These are phyloP conservation scores for Streblospio benedicti DNA, from an alignment of 1,140 invertebrate genomes.

Conservation along the genomic window DNA sequence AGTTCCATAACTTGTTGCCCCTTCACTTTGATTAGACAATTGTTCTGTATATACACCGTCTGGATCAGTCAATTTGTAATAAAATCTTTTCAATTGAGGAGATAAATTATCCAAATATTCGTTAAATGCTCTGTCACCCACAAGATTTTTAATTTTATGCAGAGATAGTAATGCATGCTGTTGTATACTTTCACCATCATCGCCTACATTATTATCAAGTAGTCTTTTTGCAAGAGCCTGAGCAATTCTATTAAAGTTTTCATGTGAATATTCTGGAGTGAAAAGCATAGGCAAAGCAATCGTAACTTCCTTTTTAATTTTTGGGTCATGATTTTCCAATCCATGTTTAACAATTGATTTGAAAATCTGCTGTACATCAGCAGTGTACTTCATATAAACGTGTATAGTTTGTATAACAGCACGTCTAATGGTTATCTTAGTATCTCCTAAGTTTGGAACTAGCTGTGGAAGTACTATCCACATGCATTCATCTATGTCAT, in stretches of 20 bases:
- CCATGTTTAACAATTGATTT: slow-evolving; percentile 37
- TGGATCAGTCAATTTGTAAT: slow-evolving; percentile 33
- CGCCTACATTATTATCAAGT: slow-evolving; percentile 22
- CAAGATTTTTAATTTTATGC: slow-evolving; percentile 36
- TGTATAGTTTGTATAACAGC: slow-evolving; percentile 41
- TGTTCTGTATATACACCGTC: no score
- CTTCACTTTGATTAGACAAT: no score
- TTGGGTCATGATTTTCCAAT: slow-evolving; percentile 36
- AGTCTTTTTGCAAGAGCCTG: slow-evolving; percentile 40
- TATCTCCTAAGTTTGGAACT: slow-evolving; percentile 42
- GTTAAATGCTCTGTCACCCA: slow-evolving; percentile 37
- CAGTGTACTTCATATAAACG: slow-evolving; percentile 43
- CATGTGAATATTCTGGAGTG: slow-evolving; percentile 39
- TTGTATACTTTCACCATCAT: slow-evolving; percentile 38
- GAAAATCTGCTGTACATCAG: slow-evolving; percentile 31
- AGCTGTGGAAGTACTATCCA: slow-evolving; percentile 35
- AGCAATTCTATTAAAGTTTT: slow-evolving; percentile 38
- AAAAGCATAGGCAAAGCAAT: slow-evolving; percentile 43
- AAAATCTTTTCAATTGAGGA: slow-evolving; percentile 33
- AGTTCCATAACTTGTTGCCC: no score
- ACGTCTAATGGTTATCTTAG: slow-evolving; percentile 37
- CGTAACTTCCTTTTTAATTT: slow-evolving; percentile 37
- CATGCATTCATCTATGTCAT: slow-evolving; percentile 42
- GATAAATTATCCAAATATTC: slow-evolving; percentile 36
- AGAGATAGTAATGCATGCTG: slow-evolving; percentile 36